Evolutionary conservation across 2,797 vertebrate genomes (phyloP).

Genomic region (Nyctibius grandis): DNA sequence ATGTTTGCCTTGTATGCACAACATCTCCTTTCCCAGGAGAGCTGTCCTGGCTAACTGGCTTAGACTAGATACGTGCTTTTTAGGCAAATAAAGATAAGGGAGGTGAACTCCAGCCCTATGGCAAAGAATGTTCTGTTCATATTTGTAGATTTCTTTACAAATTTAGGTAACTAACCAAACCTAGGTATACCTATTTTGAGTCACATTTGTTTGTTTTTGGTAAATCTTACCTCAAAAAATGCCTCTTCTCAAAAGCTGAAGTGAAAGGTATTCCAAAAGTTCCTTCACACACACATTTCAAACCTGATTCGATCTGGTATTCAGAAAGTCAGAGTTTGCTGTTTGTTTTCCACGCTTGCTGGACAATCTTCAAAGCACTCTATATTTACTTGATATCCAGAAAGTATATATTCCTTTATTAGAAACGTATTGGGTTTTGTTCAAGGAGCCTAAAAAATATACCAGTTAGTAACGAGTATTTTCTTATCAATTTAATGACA

Average conservation of each 20-base stretch:
- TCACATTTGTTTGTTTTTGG: background rate
- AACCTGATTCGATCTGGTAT: background rate
- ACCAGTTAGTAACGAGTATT: background rate
- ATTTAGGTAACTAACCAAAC: background rate
- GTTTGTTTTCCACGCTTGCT: background rate
- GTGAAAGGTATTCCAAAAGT: background rate
- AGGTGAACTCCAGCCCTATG: background rate
- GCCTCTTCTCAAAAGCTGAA: background rate
- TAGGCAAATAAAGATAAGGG: background rate
- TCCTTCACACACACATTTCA: background rate
- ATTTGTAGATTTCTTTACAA: background rate
- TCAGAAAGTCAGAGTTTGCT: background rate
- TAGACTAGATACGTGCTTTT: background rate
- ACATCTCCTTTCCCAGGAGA: background rate
- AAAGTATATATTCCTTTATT: background rate
- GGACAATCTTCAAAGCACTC: background rate
- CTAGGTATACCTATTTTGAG: background rate
- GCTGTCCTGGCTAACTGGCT: background rate
- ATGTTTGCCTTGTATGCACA: background rate
- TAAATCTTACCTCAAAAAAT: background rate
- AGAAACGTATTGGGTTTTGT: background rate
- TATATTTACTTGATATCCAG: background rate
- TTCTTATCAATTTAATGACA: background rate
- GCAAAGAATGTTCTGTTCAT: background rate
- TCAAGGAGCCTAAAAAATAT: background rate